Evolutionary conservation across 2,797 vertebrate genomes (phyloP), one percentile per base, ranked within the genome.

Genomic region (Sebastes umbrosus): DNA sequence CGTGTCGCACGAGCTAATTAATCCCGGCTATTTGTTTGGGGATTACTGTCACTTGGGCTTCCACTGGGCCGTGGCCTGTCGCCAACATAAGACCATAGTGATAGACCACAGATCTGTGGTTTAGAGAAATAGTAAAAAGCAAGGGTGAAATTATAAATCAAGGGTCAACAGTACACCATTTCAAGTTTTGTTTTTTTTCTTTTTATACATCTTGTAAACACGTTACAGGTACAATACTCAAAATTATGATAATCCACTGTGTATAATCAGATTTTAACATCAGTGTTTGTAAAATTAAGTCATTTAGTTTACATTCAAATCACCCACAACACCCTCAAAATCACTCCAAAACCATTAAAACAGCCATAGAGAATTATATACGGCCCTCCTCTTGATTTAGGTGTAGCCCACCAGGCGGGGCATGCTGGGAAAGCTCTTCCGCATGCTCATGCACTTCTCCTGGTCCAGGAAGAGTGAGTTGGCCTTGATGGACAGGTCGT

Each of bases 401-500:
- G 95, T 92, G 39, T 95, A 97, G 13, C 97, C 97, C 54, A 97
- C 95, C 79, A 99, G 94, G 2, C 97, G 95, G 0, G 94, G 94
- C 1, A 96, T 96, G 93, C 95, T 98, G 87, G 98, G 97, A 76
- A 97, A 99, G 83, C 90, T 97, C 92, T 96, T 98, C 58, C 97
- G 96, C 94, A 98, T 97, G 78, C 97, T 96, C 98, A 99, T 97
- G 92, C 98, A 99, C 85, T 97, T 98, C 76, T 99, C 97, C 93
- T 98, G 97, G 87, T 99, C 97, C 5, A 99, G 95, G 94, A 98
- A 99, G 31, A 99, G 95, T 0, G 97, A 96, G 90, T 98, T 98
- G 90, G 97, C 97, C 89, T 99, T 99, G 93, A 99, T 58, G 0
- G 96, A 96, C 68, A 99, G 94, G 78, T 99, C 97, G 0, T 98